Base-by-base conservation (phyloP, 2,113 vertebrate species). In the Sceloporus tristichus region DNA sequence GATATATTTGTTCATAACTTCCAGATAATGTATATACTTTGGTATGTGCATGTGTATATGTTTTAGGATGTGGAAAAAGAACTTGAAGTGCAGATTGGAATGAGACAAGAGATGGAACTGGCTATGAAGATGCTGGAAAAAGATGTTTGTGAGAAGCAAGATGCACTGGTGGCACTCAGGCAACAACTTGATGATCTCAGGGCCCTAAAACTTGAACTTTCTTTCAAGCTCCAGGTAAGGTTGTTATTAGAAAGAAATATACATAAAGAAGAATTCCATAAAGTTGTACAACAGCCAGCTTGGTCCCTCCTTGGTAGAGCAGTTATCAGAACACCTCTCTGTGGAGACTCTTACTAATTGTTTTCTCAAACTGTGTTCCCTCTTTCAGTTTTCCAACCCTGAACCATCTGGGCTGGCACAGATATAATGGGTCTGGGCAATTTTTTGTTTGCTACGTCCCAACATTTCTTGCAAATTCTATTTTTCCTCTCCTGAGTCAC, bases 51-150 rank as follows among this genome's bases (percentile, higher is more conserved):
- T 82, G 19, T 5, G 0, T 65, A 19, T 27, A 4, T 59, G 59
- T 90, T 91, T 16, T 95, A 99, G 99, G 99, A 99, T 27, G 98
- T 99, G 85, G 99, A 99, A 94, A 98, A 98, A 54, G 99, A 99
- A 94, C 96, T 99, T 95, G 99, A 99, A 93, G 94, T 97, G 9
- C 98, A 99, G 97, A 99, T 99, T 0, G 98, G 99, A 80, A 99
- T 99, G 98, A 98, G 98, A 83, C 99, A 99, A 96, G 99, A 99
- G 96, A 99, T 99, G 98, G 99, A 99, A 79, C 78, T 99, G 91
- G 98, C 98, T 48, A 99, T 99, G 98, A 99, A 99, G 96, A 99
- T 99, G 99, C 97, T 99, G 95, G 99, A 99, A 95, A 99, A 99
- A 77, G 99, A 99, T 27, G 96, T 99, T 81, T 99, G 98, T 5